phyloP scores from a whole-genome alignment of 2,797 vertebrate species.

The Clarias pachynema region DNA sequence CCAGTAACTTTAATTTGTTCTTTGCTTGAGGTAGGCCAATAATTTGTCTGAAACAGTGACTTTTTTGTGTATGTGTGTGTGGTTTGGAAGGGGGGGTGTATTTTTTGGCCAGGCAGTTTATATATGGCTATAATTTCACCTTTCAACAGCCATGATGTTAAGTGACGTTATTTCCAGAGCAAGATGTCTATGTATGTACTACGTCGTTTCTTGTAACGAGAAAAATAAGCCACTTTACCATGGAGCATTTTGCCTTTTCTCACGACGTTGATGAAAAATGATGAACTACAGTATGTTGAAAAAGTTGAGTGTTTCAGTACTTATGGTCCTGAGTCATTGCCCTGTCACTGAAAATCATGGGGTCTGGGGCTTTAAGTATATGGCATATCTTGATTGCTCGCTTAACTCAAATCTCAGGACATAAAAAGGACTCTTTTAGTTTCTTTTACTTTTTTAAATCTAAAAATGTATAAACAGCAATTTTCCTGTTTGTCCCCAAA shows the following conservation, averaged over 20 bases:
- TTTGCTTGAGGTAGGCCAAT: too few relatives aligned
- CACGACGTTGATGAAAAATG: background rate
- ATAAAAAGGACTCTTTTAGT: background rate
- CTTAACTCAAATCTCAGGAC: too few relatives aligned
- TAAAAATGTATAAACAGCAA: background rate
- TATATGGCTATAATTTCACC: background rate
- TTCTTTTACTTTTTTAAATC: background rate
- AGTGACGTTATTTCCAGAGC: background rate
- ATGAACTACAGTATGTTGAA: background rate
- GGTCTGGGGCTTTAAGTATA: background rate
- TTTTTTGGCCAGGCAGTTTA: too few relatives aligned
- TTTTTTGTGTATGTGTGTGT: too few relatives aligned
- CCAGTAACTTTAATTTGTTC: too few relatives aligned
- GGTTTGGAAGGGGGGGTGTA: too few relatives aligned
- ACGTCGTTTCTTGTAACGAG: background rate
- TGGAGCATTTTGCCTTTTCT: background rate
- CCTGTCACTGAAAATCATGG: background rate
- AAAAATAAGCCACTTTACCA: background rate
- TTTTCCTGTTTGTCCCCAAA: background rate
- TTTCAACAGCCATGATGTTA: background rate
- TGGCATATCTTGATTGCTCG: background rate
- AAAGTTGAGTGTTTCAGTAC: background rate
- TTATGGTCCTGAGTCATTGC: background rate
- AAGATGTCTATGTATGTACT: too few relatives aligned
- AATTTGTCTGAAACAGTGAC: too few relatives aligned